Percentiles rank a stretch among this genome's conserved stretches.
Evolutionary conservation across 2,797 vertebrate species (phyloP).

Genomic region (Ctenopoma multispine): DNA sequence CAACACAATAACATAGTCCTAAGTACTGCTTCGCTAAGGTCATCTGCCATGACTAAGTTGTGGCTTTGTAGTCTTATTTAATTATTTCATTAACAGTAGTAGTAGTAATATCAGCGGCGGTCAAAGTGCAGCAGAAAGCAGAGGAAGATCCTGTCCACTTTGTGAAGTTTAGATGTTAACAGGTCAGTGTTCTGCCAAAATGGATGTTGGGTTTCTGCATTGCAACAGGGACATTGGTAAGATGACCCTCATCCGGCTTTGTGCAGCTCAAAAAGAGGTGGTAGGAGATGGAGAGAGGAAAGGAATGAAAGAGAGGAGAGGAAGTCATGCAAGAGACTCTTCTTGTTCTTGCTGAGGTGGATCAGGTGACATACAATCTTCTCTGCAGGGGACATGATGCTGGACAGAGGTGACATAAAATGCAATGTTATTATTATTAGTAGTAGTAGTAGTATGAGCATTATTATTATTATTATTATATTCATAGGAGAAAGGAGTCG

Average conservation of each 20-base stretch:
- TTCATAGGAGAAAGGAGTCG: not conserved
- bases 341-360: slow-evolving; percentile 42
- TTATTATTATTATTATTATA: not conserved
- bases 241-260: slow-evolving; percentile 81
- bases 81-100: slow-evolving; percentile 15
- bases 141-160: slow-evolving; percentile 65
- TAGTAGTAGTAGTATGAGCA: no score
- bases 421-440: not conserved
- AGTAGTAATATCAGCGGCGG: slow-evolving; percentile 13
- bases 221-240: slow-evolving; percentile 75
- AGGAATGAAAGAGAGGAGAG: slow-evolving; percentile 73
- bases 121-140: slow-evolving; percentile 38
- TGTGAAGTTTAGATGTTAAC: slow-evolving; percentile 70
- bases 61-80: slow-evolving; percentile 8
- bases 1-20: slow-evolving; percentile 37
- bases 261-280: slow-evolving; percentile 60
- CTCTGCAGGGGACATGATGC: slow-evolving; percentile 25
- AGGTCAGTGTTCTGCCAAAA: slow-evolving; percentile 71
- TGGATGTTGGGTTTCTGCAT: slow-evolving; percentile 70
- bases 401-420: slow-evolving; percentile 32
- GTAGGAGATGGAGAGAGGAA: slow-evolving; percentile 66
- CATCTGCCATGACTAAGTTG: slow-evolving; percentile 4
- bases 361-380: slow-evolving; percentile 60
- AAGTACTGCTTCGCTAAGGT: slow-evolving; percentile 18
- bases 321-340: slow-evolving; percentile 62